phyloP scores from a whole-genome alignment of 2,797 vertebrate species.

The Xyrichtys novacula region DNA sequence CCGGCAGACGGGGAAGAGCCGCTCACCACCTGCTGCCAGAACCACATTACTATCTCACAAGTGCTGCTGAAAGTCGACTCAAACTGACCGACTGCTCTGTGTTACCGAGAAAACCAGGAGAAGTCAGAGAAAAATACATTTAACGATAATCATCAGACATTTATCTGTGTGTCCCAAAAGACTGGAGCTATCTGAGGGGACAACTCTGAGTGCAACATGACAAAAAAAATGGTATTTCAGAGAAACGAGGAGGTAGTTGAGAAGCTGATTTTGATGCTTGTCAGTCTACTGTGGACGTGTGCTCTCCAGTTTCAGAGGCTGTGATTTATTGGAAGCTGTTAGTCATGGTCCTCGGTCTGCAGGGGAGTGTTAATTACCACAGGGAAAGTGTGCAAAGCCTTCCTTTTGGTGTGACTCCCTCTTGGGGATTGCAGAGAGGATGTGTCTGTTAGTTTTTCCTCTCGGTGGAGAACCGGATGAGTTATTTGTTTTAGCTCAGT shows the following conservation, averaged over 20 bases:
- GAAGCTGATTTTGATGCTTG: not conserved
- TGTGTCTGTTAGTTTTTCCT: constrained; percentile 40
- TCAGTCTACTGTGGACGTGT: constrained; percentile 15
- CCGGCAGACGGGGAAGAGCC: constrained; percentile 43
- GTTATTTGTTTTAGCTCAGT: constrained; percentile 29
- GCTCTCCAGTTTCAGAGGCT: constrained; percentile 42
- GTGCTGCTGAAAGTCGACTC: constrained; percentile 29
- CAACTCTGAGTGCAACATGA: no score
- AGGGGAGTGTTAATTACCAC: constrained; percentile 68
- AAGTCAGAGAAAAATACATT: no score
- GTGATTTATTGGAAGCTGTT: constrained; percentile 64
- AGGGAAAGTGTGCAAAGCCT: constrained; percentile 41
- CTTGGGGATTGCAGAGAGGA: constrained; percentile 37
- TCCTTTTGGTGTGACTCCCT: constrained; percentile 30
- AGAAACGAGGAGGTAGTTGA: not conserved
- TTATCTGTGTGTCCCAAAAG: not conserved
- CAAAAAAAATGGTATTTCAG: no score
- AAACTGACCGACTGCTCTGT: constrained; percentile 20
- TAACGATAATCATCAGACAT: not conserved
- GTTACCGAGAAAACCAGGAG: constrained; percentile 4
- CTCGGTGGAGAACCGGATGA: constrained; percentile 25
- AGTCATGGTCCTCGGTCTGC: constrained; percentile 29
- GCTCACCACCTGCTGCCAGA: constrained; percentile 49
- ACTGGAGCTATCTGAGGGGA: no score
- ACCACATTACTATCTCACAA: constrained; percentile 10